Evolutionary conservation across 2,113 vertebrate species (phyloP), one percentile per base, ranked within the genome.

Genomic region (Thomomys bottae): DNA sequence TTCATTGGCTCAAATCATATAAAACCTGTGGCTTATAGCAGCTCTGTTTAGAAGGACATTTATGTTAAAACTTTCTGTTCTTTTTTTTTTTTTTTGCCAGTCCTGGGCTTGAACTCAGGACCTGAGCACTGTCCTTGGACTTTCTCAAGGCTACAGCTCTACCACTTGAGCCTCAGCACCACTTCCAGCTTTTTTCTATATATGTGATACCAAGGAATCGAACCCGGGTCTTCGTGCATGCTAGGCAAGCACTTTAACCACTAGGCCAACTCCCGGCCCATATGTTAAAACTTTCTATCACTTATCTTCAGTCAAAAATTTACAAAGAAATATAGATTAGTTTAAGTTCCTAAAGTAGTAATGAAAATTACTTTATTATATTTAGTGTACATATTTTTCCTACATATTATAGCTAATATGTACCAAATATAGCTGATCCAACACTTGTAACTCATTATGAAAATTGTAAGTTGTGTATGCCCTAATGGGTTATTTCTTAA

Each of bases 391-490:
- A 67, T 67, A 34, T 66, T 30, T 80, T 81, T 80, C 32, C 54
- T 30, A 8, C 45, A n/a, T 87, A 0, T 61, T 49, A 5, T 34
- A 75, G 28, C 24, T 66, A 24, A 26, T 75, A 40, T 15, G 0
- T 18, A 40, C 11, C 7, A 1, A 84, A 18, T 42, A n/a, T 73
- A 8, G 54, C 4, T 40, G 54, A 93, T 71, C 8, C 23, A 59
- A 40, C 87, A 79, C 64, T 84, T 88, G 34, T 76, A 59, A 88
- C 68, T 86, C 36, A 63, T 64, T 76, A 57, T 75, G 40, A 68
- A 36, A 86, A 88, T 11, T 88, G 12, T 72, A 86, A 70, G 49
- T 28, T 75, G 54, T 17, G 40, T 63, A 18, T 66, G 4, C 2
- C n/a, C 1, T 68, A 66, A 15, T 61, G 68, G 70, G 49, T 66